Base-by-base conservation (phyloP, 2,888 invertebrate species). In the Dysmachus trigonus region DNA sequence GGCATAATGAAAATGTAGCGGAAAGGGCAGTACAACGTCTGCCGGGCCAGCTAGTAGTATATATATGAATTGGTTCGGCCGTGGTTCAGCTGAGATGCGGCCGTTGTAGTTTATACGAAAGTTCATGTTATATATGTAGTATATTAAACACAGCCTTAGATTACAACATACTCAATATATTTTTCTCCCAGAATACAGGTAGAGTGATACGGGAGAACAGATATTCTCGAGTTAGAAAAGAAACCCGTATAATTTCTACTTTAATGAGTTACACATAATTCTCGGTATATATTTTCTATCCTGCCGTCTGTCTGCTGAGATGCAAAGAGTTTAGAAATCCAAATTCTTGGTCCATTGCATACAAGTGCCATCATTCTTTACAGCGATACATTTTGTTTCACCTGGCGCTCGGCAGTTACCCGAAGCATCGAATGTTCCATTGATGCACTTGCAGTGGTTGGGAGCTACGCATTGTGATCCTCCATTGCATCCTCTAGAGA, bases 381-480 rank as follows among this genome's bases (percentile, higher is more conserved):
- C 35, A 35, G 71, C 1, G 15, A 18, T 22, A 41, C 83, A 83
- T 27, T 71, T 41, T 7, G 7, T 30, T 72, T 83, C 72, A 30
- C 30, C 30, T 22, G 4, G 10, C 1, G 1, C 31, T 18, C 72
- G 71, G 72, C 83, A 83, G n/a, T 72, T 13, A 1, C 83, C 83
- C 4, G 72, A 1, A 22, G 35, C 53, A 41, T 83, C 83, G 7
- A 41, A 22, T 13, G 5, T n/a, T 5, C 93, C 93, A 1, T 90
- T 87, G 85, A 91, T 90, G 88, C 94, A 94, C 0, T 91, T 90
- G 88, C 94, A 94, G 86, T 91, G 90, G 86, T 94, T 93, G 0
- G 93, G 93, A 0, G 91, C 93, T 0, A 93, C 89, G 88, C 94
- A 94, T 7, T 89, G 89, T 41, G 38, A 41, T 1, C 93, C 93